Evolutionary conservation across 2,888 invertebrate genomes (phyloP).

Genomic region (Cynaeus angustus): DNA sequence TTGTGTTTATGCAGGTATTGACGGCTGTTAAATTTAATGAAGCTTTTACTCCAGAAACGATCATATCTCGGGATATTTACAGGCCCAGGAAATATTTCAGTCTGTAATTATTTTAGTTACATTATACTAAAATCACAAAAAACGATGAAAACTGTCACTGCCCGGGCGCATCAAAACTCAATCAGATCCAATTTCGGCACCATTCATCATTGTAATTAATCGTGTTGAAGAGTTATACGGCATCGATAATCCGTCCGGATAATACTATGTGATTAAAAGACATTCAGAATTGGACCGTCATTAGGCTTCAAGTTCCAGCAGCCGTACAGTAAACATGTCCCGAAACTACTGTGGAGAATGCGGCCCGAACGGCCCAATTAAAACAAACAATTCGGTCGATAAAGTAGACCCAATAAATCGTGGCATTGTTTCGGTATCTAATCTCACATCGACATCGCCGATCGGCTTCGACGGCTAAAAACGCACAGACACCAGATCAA

Average conservation of each 20-base stretch:
- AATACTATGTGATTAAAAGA: conserved; percentile 50
- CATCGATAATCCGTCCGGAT: conserved; percentile 33
- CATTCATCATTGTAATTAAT: conserved; percentile 55
- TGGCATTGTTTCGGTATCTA: conserved; percentile 70
- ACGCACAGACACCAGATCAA: conserved; percentile 67
- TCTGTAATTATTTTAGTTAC: conserved; percentile 19
- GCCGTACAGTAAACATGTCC: conserved; percentile 54
- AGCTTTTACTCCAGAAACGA: conserved; percentile 36
- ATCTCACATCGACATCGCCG: conserved; percentile 69
- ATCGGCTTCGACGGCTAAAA: conserved; percentile 64
- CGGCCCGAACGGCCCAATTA: conserved; percentile 62
- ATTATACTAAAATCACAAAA: conserved; percentile 5
- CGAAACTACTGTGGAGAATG: conserved; percentile 55
- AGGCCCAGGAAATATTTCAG: conserved; percentile 12
- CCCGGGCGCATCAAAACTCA: conserved; percentile 54
- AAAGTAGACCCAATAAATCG: conserved; percentile 70
- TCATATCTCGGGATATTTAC: conserved; percentile 28
- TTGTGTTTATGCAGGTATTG: conserved; percentile 20
- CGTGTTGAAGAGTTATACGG: conserved; percentile 30
- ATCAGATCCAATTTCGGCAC: conserved; percentile 56
- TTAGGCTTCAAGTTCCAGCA: conserved; percentile 45
- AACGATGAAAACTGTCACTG: conserved; percentile 24
- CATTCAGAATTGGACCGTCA: conserved; percentile 50
- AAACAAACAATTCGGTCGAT: conserved; percentile 65
- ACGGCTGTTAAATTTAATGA: conserved; percentile 47